These are phyloP conservation scores for Montipora sp. DNA, from an alignment of 64 coral and sea anemone species.

Conservation along the genomic window DNA sequence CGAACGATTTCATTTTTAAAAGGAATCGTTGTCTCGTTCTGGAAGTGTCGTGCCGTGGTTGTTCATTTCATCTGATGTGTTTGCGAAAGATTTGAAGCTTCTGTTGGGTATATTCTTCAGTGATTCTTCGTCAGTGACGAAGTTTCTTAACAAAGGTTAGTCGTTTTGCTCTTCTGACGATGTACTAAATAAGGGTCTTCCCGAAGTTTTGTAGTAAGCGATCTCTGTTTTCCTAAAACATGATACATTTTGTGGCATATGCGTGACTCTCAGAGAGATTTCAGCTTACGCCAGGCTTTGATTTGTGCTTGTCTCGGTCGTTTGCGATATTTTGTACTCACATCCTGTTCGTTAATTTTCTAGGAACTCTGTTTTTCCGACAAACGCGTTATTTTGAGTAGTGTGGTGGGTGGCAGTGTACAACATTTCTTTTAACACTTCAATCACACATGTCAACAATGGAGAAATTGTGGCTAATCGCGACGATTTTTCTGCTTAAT, in stretches of 20 bases:
- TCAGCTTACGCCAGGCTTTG: too few relatives aligned
- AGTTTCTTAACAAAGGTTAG: too few relatives aligned
- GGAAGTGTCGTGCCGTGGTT: neutral
- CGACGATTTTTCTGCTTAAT: neutral
- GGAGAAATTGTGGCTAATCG: neutral
- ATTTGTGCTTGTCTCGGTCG: too few relatives aligned
- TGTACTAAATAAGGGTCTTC: too few relatives aligned
- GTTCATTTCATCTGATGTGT: too few relatives aligned
- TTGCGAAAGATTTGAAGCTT: neutral
- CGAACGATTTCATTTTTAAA: neutral
- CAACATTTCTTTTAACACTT: constrained; percentile 33
- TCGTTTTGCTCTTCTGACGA: too few relatives aligned
- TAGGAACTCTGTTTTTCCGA: neutral
- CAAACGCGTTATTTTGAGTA: neutral
- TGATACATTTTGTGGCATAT: too few relatives aligned
- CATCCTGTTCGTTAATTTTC: neutral
- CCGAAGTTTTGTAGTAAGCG: too few relatives aligned
- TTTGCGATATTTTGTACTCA: neutral
- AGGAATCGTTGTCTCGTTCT: neutral
- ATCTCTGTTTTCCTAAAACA: too few relatives aligned
- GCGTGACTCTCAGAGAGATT: too few relatives aligned
- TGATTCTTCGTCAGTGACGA: neutral
- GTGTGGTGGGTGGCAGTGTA: neutral
- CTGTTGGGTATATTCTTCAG: neutral
- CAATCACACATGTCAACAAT: neutral